These are phyloP conservation scores for Patagioenas fasciata DNA, from an alignment of 2,113 vertebrate species.

Conservation along the genomic window DNA sequence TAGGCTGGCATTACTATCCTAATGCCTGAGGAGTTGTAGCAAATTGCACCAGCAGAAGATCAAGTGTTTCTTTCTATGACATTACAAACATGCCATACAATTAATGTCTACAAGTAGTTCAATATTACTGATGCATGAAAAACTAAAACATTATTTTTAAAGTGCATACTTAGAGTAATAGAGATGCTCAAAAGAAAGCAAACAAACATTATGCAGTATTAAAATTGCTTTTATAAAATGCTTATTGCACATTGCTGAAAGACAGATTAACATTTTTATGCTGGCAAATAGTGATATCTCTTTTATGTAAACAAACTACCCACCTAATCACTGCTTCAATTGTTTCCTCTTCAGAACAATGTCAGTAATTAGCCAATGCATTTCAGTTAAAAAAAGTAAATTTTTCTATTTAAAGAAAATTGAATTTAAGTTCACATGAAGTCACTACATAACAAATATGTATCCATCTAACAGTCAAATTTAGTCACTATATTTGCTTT, in stretches of 20 bases:
- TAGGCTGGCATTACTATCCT: not conserved
- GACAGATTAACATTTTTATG: not conserved
- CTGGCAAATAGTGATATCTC: not conserved
- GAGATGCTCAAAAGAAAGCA: not conserved
- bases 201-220: not conserved
- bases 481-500: not conserved
- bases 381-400: not conserved
- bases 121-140: not conserved
- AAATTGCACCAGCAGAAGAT: not conserved
- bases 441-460: not conserved
- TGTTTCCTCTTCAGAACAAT: not conserved
- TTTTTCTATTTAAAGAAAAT: not conserved
- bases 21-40: not conserved
- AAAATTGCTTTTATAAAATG: not conserved
- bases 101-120: not conserved
- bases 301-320: not conserved
- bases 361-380: not conserved
- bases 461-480: not conserved
- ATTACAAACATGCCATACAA: not conserved
- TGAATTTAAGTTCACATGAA: not conserved
- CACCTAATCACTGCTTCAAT: not conserved
- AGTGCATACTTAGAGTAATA: not conserved
- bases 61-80: not conserved
- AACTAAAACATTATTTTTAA: not conserved
- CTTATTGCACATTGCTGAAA: not conserved